Conservation (phyloP, 2,888 invertebrate species). For the Philereme vetulata region DNA sequence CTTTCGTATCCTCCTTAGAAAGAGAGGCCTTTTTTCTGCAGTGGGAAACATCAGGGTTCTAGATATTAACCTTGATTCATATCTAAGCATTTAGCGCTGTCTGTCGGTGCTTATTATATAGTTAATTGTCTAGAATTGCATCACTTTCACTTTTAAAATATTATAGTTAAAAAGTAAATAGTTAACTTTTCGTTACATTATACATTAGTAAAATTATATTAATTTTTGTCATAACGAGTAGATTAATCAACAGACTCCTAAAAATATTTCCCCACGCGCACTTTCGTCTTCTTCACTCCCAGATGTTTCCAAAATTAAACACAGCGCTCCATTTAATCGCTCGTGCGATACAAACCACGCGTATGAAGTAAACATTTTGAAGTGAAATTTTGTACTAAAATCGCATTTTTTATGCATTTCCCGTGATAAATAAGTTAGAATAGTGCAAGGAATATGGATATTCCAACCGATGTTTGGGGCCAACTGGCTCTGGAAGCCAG, state of each 20-base stretch:
- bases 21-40: too few relatives aligned
- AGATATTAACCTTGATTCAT: too few relatives aligned
- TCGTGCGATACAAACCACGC: constrained; percentile 61
- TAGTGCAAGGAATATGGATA: constrained; percentile 81
- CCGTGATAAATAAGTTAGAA: constrained; percentile 45
- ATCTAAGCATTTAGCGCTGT: too few relatives aligned
- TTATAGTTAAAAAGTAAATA: too few relatives aligned
- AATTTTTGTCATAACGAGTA: not conserved
- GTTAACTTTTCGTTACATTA: too few relatives aligned
- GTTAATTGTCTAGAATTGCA: too few relatives aligned
- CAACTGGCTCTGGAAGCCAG: constrained; percentile 94
- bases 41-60: too few relatives aligned
- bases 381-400: constrained; percentile 41
- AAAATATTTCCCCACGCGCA: constrained; percentile 53
- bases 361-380: constrained; percentile 61
- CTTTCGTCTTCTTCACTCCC: constrained; percentile 60
- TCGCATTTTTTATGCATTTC: constrained; percentile 44
- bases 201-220: too few relatives aligned
- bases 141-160: too few relatives aligned
- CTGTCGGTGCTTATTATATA: too few relatives aligned
- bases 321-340: constrained; percentile 70
- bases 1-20: too few relatives aligned
- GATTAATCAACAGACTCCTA: constrained; percentile 46
- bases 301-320: constrained; percentile 80
- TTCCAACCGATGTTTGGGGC: constrained; percentile 93